A percentile compares a stretch with the other conserved stretches of the same genome.
Evolutionary conservation across 2,888 invertebrate species (phyloP).

Genomic region (Lepidocyrtoides sp.): DNA sequence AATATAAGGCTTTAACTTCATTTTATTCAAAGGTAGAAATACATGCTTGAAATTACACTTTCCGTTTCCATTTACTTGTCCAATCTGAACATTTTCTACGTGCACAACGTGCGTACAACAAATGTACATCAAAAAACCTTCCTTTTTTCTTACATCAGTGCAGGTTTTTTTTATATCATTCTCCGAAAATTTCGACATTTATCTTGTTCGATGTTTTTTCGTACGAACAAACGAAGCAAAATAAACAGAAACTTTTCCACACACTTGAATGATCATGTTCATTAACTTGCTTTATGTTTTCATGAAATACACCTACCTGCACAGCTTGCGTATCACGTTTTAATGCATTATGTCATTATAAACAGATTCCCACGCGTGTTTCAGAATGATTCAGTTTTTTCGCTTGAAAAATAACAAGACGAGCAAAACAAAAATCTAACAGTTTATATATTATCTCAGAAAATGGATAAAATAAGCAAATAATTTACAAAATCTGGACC

Average conservation of each 20-base stretch:
- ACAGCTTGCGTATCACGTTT: conserved; percentile 25
- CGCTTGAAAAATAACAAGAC: neutral
- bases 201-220: too few species aligned
- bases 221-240: neutral
- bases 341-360: neutral
- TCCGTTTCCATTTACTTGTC: neutral
- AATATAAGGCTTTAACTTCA: neutral
- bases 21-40: neutral
- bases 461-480: too few species aligned
- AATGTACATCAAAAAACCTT: neutral
- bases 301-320: neutral
- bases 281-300: too few species aligned
- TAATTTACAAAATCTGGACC: too few species aligned
- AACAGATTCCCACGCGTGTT: conserved; percentile 12
- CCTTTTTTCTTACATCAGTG: neutral
- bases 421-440: neutral
- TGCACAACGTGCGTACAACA: neutral
- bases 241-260: neutral
- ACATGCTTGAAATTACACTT: neutral
- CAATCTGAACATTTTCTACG: neutral
- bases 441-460: too few species aligned
- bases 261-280: neutral
- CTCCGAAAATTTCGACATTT: neutral
- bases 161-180: neutral
- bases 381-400: neutral